These are phyloP conservation scores for Cataglyphis altisquamis DNA, from an alignment of 2,888 invertebrate species.

Conservation along the genomic window DNA sequence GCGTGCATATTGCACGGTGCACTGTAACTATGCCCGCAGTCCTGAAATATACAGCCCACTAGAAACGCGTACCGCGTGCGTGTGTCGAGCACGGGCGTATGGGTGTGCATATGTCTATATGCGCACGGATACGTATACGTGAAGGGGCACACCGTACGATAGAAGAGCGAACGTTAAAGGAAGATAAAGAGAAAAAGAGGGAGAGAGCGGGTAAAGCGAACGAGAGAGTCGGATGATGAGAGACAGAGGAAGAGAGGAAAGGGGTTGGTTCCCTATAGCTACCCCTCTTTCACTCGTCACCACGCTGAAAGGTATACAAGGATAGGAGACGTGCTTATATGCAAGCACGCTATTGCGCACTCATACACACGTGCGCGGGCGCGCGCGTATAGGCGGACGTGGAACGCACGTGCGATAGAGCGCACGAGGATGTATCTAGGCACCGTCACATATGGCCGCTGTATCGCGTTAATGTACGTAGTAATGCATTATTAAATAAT, in stretches of 20 bases:
- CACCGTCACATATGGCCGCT: slow-evolving; percentile 69
- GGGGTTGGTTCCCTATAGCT: slow-evolving; percentile 63
- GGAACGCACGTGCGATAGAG: slow-evolving; percentile 31
- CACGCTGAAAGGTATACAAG: slow-evolving; percentile 78
- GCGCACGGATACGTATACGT: slow-evolving; percentile 23
- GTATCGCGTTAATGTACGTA: slow-evolving; percentile 77
- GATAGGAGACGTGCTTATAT: slow-evolving; percentile 62
- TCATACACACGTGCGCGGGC: slow-evolving; percentile 2
- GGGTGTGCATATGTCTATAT: slow-evolving; percentile 7
- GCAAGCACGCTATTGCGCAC: slow-evolving; percentile 38
- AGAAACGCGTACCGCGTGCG: slow-evolving; percentile 70
- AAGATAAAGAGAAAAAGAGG: slow-evolving; percentile 32
- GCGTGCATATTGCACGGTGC: slow-evolving; percentile 83
- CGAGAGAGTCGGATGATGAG: slow-evolving; percentile 32
- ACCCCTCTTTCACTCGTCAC: slow-evolving; percentile 77
- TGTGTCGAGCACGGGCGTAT: slow-evolving; percentile 55
- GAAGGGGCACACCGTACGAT: slow-evolving; percentile 53
- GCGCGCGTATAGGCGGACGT: slow-evolving; percentile 26
- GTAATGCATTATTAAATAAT: slow-evolving; percentile 78
- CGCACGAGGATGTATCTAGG: slow-evolving; percentile 58
- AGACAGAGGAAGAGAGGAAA: background rate
- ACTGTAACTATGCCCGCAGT: slow-evolving; percentile 82
- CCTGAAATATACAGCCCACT: slow-evolving; percentile 83
- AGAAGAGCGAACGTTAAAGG: slow-evolving; percentile 49
- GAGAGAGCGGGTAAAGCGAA: background rate